phyloP scores from a whole-genome alignment of 2,113 vertebrate species.

The Archilochus colubris region DNA sequence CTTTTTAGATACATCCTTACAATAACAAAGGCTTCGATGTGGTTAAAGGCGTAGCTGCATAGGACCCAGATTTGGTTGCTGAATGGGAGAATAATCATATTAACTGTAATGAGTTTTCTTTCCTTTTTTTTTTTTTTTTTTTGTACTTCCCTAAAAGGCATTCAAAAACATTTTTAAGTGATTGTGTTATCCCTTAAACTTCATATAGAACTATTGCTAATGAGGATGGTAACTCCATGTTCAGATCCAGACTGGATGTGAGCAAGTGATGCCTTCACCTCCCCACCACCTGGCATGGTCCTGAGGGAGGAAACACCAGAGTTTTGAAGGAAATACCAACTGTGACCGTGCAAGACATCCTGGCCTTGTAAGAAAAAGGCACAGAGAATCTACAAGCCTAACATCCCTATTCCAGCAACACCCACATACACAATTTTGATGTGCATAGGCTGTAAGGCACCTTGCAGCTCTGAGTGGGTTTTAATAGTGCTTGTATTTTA shows the following conservation, averaged over 20 bases:
- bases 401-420: not conserved
- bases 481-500: not conserved
- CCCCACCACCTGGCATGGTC: not conserved
- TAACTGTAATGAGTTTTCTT: not conserved
- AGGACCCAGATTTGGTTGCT: not conserved
- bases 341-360: not conserved
- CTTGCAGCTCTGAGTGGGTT: not conserved
- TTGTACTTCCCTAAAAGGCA: not conserved
- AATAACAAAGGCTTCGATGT: not conserved
- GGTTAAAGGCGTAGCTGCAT: not conserved
- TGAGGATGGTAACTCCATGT: not conserved
- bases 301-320: not conserved
- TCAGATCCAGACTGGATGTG: not conserved
- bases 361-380: not conserved
- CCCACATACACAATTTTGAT: not conserved
- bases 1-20: not conserved
- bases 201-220: not conserved
- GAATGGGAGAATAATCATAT: not conserved
- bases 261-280: not conserved
- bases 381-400: not conserved
- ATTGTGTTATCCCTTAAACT: not conserved
- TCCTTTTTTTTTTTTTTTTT: not conserved
- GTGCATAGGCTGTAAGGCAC: not conserved
- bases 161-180: not conserved
- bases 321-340: not conserved